phyloP scores from a whole-genome alignment of 2,888 invertebrate species.

The Diaperis boleti region DNA sequence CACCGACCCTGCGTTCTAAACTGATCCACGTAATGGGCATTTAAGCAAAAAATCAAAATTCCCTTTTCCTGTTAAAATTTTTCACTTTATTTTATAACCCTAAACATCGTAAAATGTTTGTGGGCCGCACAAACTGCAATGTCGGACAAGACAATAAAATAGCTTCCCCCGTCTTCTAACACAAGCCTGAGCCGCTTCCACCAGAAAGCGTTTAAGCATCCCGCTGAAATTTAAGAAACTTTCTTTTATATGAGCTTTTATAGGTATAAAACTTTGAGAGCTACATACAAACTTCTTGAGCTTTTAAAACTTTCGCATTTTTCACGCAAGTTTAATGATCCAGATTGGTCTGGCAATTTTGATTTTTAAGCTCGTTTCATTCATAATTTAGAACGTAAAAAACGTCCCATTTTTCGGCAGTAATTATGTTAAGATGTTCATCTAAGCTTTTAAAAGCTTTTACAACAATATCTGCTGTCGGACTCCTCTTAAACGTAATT shows the following conservation, averaged over 20 bases:
- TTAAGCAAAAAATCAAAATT: too few relatives aligned
- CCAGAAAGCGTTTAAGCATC: conserved; percentile 22
- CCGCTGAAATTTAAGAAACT: conserved; percentile 16
- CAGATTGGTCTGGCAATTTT: conserved; percentile 2
- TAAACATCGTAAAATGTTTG: neutral
- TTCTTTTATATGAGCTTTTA: conserved; percentile 36
- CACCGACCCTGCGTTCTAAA: too few relatives aligned
- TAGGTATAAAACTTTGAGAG: conserved; percentile 32
- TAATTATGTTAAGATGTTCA: neutral
- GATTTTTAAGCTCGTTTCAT: conserved; percentile 10
- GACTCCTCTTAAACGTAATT: conserved; percentile 30
- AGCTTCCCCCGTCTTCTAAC: neutral
- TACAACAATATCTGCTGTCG: too few relatives aligned
- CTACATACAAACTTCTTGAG: conserved; percentile 9
- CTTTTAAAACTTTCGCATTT: conserved; percentile 32
- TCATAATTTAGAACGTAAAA: conserved; percentile 4
- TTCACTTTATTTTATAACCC: neutral
- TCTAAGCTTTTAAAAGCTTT: neutral
- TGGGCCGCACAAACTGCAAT: neutral
- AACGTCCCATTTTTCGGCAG: too few relatives aligned
- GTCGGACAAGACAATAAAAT: conserved; percentile 21
- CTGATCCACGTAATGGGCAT: too few relatives aligned
- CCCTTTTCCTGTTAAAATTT: too few relatives aligned
- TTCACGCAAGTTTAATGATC: conserved; percentile 28
- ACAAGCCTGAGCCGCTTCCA: conserved; percentile 9